These are phyloP conservation scores for Balearica regulorum DNA, from an alignment of 2,797 vertebrate species.

Conservation along the genomic window DNA sequence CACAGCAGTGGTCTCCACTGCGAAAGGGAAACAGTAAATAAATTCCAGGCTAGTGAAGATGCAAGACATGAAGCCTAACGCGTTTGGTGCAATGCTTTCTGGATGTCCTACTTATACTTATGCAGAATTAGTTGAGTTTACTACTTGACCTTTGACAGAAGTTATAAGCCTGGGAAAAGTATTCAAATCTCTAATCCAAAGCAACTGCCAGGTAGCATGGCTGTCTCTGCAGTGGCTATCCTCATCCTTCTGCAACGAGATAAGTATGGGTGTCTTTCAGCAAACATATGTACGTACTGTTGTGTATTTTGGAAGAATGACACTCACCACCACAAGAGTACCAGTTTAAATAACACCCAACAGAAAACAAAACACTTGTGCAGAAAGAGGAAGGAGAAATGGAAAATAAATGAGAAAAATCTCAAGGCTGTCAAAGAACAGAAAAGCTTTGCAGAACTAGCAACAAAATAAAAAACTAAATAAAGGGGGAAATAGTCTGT, in stretches of 20 bases:
- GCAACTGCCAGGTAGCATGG: neutral
- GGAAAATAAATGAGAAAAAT: neutral
- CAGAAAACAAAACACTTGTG: neutral
- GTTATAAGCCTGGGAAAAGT: neutral
- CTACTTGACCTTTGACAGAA: neutral
- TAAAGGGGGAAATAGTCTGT: neutral
- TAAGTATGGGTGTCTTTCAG: neutral
- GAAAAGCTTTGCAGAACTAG: neutral
- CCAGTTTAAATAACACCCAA: neutral
- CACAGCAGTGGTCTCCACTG: neutral
- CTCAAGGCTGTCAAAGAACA: neutral
- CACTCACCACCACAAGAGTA: neutral
- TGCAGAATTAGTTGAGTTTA: neutral
- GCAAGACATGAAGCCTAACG: neutral
- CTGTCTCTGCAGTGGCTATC: neutral
- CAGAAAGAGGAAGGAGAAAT: neutral
- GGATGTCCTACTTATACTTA: neutral
- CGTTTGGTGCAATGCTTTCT: neutral
- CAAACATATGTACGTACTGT: fast-evolving
- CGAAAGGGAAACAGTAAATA: neutral
- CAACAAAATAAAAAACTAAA: neutral
- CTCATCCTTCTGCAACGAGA: neutral
- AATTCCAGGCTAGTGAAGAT: neutral
- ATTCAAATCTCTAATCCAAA: neutral
- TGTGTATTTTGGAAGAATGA: neutral